Evolutionary conservation across 2,888 invertebrate genomes (phyloP).

Genomic region (Muscina levida): DNA sequence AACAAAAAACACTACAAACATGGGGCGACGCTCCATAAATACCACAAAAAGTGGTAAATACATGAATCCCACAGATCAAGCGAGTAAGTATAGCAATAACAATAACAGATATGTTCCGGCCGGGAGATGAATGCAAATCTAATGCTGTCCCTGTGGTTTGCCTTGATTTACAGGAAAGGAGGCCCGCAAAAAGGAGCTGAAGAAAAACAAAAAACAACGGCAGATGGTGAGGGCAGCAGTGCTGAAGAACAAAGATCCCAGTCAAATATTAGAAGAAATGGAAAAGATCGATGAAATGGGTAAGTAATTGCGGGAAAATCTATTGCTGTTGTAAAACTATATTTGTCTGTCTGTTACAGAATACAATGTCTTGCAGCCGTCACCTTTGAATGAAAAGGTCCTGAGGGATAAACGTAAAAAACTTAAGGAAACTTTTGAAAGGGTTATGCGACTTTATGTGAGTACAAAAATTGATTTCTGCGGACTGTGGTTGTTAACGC

Average conservation of each 20-base stretch:
- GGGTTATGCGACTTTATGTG: slow-evolving; percentile 97
- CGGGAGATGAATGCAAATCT: slow-evolving; percentile 6
- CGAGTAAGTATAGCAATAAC: slow-evolving; percentile 86
- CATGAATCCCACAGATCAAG: slow-evolving; percentile 99
- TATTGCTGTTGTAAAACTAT: too few relatives aligned
- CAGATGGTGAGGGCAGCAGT: slow-evolving; percentile 98
- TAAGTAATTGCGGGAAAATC: slow-evolving; percentile 79
- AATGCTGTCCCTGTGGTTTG: neutral
- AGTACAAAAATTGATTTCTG: slow-evolving; percentile 80
- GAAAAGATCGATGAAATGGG: slow-evolving; percentile 99
- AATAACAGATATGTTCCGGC: neutral
- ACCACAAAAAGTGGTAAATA: slow-evolving; percentile 99
- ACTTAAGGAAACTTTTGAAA: slow-evolving; percentile 95
- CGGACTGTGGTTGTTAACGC: too few relatives aligned
- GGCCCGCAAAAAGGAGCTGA: slow-evolving; percentile 97
- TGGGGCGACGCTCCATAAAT: slow-evolving; percentile 98
- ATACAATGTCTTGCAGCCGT: slow-evolving; percentile 96
- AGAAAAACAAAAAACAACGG: slow-evolving; percentile 98
- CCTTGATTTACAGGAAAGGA: slow-evolving; percentile 89
- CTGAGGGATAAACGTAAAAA: slow-evolving; percentile 97
- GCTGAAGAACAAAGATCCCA: slow-evolving; percentile 98
- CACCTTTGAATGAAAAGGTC: slow-evolving; percentile 97
- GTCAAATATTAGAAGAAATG: slow-evolving; percentile 95
- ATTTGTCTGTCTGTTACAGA: slow-evolving; percentile 82
- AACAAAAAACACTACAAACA: slow-evolving; percentile 76